Conservation (phyloP, 2,113 vertebrate species). For the Macaca mulatta region DNA sequence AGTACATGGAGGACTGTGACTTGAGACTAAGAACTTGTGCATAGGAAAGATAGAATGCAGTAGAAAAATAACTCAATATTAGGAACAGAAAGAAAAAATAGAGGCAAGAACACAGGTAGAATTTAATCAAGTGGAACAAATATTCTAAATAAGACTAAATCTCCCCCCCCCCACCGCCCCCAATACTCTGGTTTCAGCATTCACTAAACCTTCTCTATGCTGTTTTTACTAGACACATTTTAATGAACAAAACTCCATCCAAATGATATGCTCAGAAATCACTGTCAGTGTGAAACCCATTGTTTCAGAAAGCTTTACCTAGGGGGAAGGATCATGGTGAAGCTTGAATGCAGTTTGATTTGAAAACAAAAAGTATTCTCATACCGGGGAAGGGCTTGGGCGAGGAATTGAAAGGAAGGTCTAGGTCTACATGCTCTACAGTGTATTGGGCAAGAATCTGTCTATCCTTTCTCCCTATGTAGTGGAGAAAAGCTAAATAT, state of each 20-base stretch:
- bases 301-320: neutral
- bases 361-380: neutral
- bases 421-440: neutral
- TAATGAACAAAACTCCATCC: neutral
- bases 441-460: neutral
- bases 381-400: rapidly evolving
- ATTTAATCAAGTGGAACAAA: neutral
- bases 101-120: neutral
- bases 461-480: neutral
- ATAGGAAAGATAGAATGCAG: neutral
- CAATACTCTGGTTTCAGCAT: neutral
- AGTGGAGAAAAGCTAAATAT: neutral
- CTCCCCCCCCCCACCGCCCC: rapidly evolving
- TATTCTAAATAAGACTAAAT: neutral
- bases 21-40: neutral
- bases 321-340: neutral
- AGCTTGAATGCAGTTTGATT: neutral
- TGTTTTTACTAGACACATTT: neutral
- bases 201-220: neutral
- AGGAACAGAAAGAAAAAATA: neutral
- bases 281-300: neutral
- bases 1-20: neutral
- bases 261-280: neutral
- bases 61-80: neutral
- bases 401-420: neutral